phyloP scores from a whole-genome alignment of 1,140 invertebrate species.

The Tetranychus urticae region DNA sequence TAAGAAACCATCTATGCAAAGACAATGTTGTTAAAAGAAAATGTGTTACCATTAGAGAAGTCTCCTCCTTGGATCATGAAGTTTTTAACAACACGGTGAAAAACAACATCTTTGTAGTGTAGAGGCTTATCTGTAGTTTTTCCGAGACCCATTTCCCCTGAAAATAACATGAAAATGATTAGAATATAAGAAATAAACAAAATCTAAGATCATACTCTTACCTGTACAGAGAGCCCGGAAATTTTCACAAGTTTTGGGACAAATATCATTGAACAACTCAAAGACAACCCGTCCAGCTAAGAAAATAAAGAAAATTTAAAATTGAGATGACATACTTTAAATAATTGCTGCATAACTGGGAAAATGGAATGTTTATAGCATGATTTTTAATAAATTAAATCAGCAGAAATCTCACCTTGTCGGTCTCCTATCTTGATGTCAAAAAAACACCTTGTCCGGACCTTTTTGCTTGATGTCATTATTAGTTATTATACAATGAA shows the following conservation, averaged over 20 bases:
- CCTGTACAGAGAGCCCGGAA: constrained; percentile 22
- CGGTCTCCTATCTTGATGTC: neutral
- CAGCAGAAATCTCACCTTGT: neutral
- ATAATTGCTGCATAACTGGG: no score
- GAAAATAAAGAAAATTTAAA: neutral
- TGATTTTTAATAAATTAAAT: neutral
- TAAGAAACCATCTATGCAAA: neutral
- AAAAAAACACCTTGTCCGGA: constrained; percentile 1
- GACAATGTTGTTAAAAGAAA: neutral
- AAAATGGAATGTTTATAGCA: neutral
- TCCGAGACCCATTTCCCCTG: constrained; percentile 17
- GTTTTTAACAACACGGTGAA: constrained; percentile 75
- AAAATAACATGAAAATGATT: neutral
- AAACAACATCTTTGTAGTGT: constrained; percentile 43
- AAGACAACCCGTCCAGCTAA: constrained; percentile 70
- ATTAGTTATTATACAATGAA: neutral
- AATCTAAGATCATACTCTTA: constrained; percentile 5
- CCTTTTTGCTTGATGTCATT: neutral
- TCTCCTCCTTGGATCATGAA: constrained; percentile 41
- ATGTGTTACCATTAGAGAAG: constrained; percentile 15
- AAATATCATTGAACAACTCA: constrained; percentile 72
- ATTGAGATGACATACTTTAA: neutral
- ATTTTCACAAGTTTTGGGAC: constrained; percentile 46
- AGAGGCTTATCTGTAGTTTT: constrained; percentile 38
- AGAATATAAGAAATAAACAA: neutral